Conservation (phyloP, 2,113 vertebrate species). For the Sylvilagus bachmani region DNA sequence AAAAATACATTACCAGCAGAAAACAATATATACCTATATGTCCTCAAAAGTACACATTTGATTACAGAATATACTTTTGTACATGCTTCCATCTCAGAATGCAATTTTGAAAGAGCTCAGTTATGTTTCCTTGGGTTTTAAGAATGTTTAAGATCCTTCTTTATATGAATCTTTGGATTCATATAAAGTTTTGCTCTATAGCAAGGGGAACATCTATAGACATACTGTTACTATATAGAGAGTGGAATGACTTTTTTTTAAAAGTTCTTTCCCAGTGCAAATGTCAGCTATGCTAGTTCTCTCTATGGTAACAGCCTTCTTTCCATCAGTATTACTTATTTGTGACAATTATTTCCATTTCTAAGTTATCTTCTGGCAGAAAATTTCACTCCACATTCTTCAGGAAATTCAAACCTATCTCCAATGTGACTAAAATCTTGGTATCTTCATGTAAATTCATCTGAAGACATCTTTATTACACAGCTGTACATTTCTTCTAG, state of each 20-base stretch:
- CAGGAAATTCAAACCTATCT: constrained; percentile 89
- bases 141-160: constrained; percentile 90
- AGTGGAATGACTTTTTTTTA: constrained; percentile 94
- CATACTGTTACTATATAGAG: constrained; percentile 96
- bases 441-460: constrained; percentile 89
- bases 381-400: constrained; percentile 91
- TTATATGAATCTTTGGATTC: constrained; percentile 86
- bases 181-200: constrained; percentile 96
- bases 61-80: background rate
- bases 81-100: background rate
- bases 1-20: constrained; percentile 84
- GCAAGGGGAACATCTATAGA: constrained; percentile 95
- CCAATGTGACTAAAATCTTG: constrained; percentile 91
- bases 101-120: background rate
- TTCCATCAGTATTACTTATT: constrained; percentile 89
- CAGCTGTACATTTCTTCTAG: constrained; percentile 89
- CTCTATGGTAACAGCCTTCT: constrained; percentile 93
- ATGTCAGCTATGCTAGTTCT: constrained; percentile 94
- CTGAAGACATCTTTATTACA: constrained; percentile 91
- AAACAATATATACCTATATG: constrained; percentile 78
- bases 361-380: constrained; percentile 90
- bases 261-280: constrained; percentile 96
- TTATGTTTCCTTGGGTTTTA: background rate
- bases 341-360: constrained; percentile 90
- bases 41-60: constrained; percentile 22